Conservation (phyloP, 2,797 vertebrate genomes). For the Megalops cyprinoides region DNA sequence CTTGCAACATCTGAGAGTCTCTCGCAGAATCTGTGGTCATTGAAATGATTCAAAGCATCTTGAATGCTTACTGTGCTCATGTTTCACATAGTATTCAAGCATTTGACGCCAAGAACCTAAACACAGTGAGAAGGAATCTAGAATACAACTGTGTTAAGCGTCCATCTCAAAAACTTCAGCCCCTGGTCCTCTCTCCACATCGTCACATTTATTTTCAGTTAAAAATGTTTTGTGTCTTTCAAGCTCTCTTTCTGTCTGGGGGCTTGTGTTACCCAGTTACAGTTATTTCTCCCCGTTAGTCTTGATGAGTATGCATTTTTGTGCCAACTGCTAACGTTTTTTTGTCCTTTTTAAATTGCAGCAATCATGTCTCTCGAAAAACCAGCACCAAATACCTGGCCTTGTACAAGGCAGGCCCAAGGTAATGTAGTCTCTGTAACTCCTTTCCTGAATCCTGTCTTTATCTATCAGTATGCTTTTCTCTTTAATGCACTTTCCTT, state of each 20-base stretch:
- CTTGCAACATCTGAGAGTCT: no score
- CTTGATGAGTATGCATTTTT: background rate
- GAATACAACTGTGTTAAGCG: background rate
- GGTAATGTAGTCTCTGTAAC: conserved; percentile 60
- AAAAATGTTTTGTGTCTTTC: background rate
- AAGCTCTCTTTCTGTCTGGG: no score
- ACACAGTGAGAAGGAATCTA: background rate
- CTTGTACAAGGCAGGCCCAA: conserved; percentile 76
- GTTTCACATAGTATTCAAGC: background rate
- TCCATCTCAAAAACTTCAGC: background rate
- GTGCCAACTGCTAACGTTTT: background rate
- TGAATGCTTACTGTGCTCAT: background rate
- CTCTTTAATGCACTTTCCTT: background rate
- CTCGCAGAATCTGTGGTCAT: no score
- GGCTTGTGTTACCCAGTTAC: no score
- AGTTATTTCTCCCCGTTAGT: no score
- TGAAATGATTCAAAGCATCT: no score
- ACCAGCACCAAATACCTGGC: conserved; percentile 77
- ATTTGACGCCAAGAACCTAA: background rate
- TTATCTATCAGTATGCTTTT: no score
- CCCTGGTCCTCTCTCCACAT: background rate
- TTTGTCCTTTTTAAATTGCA: conserved; percentile 54
- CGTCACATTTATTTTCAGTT: background rate
- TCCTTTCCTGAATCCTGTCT: background rate
- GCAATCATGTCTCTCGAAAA: conserved; percentile 81